phyloP scores from a whole-genome alignment of 2,888 invertebrate genomes.

The Sinhomidia bicolor region DNA sequence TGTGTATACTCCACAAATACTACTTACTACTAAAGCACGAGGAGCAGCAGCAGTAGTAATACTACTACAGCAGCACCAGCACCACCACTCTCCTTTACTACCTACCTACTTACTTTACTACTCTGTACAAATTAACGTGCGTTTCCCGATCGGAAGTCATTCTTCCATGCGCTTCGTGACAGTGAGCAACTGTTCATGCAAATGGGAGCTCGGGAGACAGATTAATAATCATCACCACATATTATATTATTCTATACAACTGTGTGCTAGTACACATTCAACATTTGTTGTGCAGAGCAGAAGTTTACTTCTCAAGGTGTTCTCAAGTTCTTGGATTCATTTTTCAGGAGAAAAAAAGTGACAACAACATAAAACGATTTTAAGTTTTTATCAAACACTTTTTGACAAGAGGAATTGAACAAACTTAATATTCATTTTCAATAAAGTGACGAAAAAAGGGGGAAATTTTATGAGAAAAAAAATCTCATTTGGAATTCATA shows the following conservation, averaged over 20 bases:
- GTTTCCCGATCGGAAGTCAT: constrained; percentile 68
- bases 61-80: constrained; percentile 31
- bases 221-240: constrained; percentile 10
- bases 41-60: constrained; percentile 5
- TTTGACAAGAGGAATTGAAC: too few relatives aligned
- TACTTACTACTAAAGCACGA: constrained; percentile 27
- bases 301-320: neutral
- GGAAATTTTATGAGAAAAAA: neutral
- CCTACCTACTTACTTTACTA: constrained; percentile 44
- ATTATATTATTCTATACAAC: neutral
- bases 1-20: neutral
- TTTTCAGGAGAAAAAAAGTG: neutral
- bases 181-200: constrained; percentile 65
- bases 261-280: too few relatives aligned
- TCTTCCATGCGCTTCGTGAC: constrained; percentile 74
- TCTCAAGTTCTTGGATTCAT: neutral
- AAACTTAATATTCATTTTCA: too few relatives aligned
- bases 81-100: too few relatives aligned
- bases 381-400: neutral
- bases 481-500: neutral
- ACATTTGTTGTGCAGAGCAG: too few relatives aligned
- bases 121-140: constrained; percentile 73
- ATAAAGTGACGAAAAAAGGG: neutral
- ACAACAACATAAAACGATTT: too few relatives aligned
- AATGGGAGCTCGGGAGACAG: constrained; percentile 21